Evolutionary conservation across 2,797 vertebrate species (phyloP).

Genomic region (Thamnophis elegans): DNA sequence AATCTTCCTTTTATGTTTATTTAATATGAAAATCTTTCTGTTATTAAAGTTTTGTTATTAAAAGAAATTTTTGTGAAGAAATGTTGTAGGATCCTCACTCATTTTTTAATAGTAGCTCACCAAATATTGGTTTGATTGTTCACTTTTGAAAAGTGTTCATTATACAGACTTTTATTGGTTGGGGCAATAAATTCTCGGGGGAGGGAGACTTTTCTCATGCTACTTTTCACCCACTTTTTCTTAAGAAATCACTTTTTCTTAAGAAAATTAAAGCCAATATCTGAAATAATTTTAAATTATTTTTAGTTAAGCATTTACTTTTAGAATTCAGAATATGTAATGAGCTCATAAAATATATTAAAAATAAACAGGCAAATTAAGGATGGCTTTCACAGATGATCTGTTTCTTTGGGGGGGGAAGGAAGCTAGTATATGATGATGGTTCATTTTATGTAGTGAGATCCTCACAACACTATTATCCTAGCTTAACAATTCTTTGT

Average conservation of each 20-base stretch:
- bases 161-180: conserved; percentile 25
- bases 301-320: conserved; percentile 54
- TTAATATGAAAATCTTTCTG: conserved; percentile 35
- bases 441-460: neutral
- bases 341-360: neutral
- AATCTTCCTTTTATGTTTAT: neutral
- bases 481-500: neutral
- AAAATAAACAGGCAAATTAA: neutral
- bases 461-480: neutral
- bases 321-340: neutral
- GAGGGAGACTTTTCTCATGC: conserved; percentile 38
- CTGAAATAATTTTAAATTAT: conserved; percentile 41
- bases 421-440: neutral
- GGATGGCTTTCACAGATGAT: neutral
- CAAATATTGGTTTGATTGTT: conserved; percentile 39
- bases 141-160: conserved; percentile 44
- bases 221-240: conserved; percentile 49
- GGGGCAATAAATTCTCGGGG: conserved; percentile 27
- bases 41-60: conserved; percentile 30
- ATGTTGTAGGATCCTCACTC: conserved; percentile 10
- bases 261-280: conserved; percentile 55
- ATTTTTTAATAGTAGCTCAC: conserved; percentile 25
- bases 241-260: conserved; percentile 35
- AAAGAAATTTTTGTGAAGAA: conserved; percentile 42
- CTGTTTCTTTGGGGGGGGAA: neutral